Evolutionary conservation across 1,140 invertebrate genomes (phyloP), one percentile per base, ranked within the genome.

Genomic region (Oreohelix idahoensis): DNA sequence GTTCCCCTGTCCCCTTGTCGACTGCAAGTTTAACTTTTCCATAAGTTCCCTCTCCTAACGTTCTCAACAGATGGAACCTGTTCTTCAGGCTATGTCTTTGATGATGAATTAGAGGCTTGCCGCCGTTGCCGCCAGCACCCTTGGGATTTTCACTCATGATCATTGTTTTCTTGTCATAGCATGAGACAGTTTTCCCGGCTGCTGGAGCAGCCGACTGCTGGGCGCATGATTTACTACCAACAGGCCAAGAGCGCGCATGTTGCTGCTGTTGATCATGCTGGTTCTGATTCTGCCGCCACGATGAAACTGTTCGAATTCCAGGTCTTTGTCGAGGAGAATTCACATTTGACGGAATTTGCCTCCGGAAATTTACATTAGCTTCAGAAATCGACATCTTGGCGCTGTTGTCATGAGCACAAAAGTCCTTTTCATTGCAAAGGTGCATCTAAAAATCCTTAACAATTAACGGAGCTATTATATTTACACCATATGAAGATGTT

Each of bases 21-120:
- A 98, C 96, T 84, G 97, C 98, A 89, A 99, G 94, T 93, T 99
- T 97, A 78, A 98, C 97, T 94, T 99, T 99, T 45, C 98, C 98
- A 92, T 99, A 99, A 38, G 98, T 99, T 84, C 98, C 98, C 94
- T 99, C 97, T 35, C 98, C 98, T 87, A 99, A 93, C 94, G 99
- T 99, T 92, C 97, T 96, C 86, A 98, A 96, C 91, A 99, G 97
- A 92, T 99, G 97, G 93, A 99, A 99, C 91, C 98, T 88, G 83
- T 93, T 93, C 85, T 93, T 94, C 69, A 93, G 83, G 76, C 92
- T 92, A 79, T 90, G 87, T 49, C 86, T 81, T 42, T 88, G 86
- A n/a, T 83, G 83, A 79, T 88, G 86, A 4, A 87, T 39, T 42
- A 74, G 36, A 49, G 20, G 71, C 23, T n/a, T 39, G 35, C n/a